Evolutionary conservation across 1,140 invertebrate species (phyloP), one percentile per base, ranked within the genome.

Genomic region (Lordiphosa mommai): DNA sequence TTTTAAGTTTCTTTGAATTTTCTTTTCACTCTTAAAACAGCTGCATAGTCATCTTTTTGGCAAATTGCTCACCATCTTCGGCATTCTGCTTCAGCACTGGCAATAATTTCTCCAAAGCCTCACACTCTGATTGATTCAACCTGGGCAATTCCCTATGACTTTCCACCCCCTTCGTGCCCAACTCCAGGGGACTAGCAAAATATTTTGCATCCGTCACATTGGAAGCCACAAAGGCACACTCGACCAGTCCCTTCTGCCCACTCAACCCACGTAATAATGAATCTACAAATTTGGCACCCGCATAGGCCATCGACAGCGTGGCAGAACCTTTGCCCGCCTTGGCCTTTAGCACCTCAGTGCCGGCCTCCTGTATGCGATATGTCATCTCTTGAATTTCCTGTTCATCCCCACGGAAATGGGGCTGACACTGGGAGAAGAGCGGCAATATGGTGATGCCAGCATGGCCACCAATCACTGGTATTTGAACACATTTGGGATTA

Each of bases 281-380:
- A 70, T 93, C 91, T 12, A 94, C 93, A 89, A 99, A 99, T 57
- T 95, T 90, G 1, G 97, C 97, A 23, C 96, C 97, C 32, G 98
- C 97, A 90, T 94, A 97, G 0, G 97, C 98, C 98, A 99, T 99
- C 0, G 97, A 99, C 3, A 99, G 91, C 1, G 98, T 99, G 4
- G 98, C 98, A 2, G 97, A 99, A 17, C 98, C 98, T 49, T 96
- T 95, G 63, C 98, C 98, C 64, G 97, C 97, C 90, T 99, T 99
- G 9, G 98, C 98, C 89, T 99, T 97, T 2, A 99, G 97, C 27
- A 99, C 97, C 91, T 99, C 97, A 57, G 97, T 99, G 64, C 97
- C 97, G 57, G 97, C 97, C 89, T 99, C 97, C 90, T 96, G 94
- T 68, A 98, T 97, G 63, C 96, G 93, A 57, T 92, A 91, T 1